Evolutionary conservation across 2,888 invertebrate species (phyloP), one percentile per base, ranked within the genome.

Genomic region (Thyatira batis): DNA sequence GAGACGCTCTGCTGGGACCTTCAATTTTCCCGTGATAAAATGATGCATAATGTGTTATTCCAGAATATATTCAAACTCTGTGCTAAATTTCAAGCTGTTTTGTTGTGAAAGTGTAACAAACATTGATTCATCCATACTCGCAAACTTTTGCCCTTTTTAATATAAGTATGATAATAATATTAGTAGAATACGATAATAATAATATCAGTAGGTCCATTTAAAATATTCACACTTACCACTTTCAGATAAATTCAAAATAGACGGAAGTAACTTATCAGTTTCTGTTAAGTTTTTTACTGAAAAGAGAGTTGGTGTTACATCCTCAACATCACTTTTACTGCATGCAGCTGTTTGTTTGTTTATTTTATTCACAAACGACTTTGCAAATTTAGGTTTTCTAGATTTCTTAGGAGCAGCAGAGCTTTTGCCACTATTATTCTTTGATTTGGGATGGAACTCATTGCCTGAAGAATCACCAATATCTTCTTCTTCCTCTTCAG

Each of bases 191-290:
- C n/a, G n/a, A n/a, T n/a, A n/a, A n/a, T n/a, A n/a, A n/a, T n/a
- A n/a, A n/a, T 10, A 11, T 33, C n/a, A 33, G 6, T 33, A n/a
- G 4, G 11, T 33, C 3, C 4, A 5, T 33, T 10, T 10, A n/a
- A 8, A 10, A 30, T 17, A 44, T 46, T 2, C 25, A 23, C 49
- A 77, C 84, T 64, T 72, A 92, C 92, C 92, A 85, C 92, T 92
- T 73, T 92, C 92, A 49, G 92, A 92, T 39, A 92, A 80, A 75
- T 92, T 87, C 1, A 92, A 78, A 60, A 89, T 71, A 6, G 89
- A 69, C 33, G 92, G 92, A 54, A 92, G 65, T 33, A 90, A 69
- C 65, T 92, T 92, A 63, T 92, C 90, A 54, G 84, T 82, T 50
- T 87, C 92, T 21, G 89, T 85, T 51, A 92, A 73, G 73, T 92